phyloP scores from a whole-genome alignment of 2,113 vertebrate genomes.

The Seriola rivoliana region DNA sequence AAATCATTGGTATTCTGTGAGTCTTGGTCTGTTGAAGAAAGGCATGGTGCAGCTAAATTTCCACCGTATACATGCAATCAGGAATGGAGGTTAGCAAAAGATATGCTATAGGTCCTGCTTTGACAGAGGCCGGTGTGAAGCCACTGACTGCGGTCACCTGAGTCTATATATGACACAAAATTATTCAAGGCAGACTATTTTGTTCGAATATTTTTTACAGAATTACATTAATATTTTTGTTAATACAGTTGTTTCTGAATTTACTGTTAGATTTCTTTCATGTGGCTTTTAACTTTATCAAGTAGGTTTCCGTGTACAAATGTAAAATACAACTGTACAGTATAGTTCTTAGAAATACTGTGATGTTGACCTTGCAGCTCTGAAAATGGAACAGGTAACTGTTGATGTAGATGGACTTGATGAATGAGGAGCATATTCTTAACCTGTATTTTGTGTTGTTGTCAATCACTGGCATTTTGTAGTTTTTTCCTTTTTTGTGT shows the following conservation, averaged over 20 bases:
- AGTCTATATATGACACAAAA: background rate
- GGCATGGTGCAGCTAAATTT: background rate
- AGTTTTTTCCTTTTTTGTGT: background rate
- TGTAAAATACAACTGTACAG: background rate
- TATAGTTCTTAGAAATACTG: constrained; percentile 3
- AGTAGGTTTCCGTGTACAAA: background rate
- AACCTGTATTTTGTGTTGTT: constrained; percentile 16
- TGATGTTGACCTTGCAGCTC: background rate
- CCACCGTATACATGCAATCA: background rate
- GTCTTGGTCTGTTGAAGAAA: background rate
- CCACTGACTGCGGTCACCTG: background rate
- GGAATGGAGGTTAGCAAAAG: background rate
- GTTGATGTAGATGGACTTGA: background rate
- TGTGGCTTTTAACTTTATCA: background rate
- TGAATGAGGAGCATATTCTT: background rate
- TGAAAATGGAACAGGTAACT: background rate
- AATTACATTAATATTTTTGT: background rate
- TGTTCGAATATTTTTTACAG: background rate
- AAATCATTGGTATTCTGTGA: background rate
- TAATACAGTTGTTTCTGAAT: background rate
- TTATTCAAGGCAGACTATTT: background rate
- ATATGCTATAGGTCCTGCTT: background rate
- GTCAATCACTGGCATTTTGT: constrained; percentile 1
- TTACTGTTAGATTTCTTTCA: background rate
- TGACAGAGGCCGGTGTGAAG: background rate